phyloP scores from a whole-genome alignment of 2,888 invertebrate species.

The Sinopyrophorus schimmeli region DNA sequence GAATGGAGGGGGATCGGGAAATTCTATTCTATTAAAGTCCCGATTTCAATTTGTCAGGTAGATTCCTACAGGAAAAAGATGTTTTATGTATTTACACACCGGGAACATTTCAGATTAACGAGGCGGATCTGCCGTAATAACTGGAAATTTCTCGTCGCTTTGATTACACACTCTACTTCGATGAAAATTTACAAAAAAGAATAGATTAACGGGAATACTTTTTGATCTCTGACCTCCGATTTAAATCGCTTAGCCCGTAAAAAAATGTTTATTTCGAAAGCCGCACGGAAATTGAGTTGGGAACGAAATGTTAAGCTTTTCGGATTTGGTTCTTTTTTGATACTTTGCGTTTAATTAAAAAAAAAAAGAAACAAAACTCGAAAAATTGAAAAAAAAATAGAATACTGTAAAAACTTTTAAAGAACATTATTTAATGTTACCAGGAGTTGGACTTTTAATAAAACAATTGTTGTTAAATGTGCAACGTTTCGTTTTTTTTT shows the following conservation, averaged over 20 bases:
- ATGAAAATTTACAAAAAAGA: constrained; percentile 1
- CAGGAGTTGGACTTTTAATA: too few relatives aligned
- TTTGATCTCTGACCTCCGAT: too few relatives aligned
- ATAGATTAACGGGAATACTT: too few relatives aligned
- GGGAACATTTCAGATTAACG: constrained; percentile 15
- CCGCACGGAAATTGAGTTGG: too few relatives aligned
- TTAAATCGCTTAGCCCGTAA: too few relatives aligned
- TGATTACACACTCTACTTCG: constrained; percentile 3
- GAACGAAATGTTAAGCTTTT: too few relatives aligned
- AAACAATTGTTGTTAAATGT: too few relatives aligned
- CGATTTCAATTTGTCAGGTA: constrained; percentile 15
- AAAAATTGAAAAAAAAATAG: not conserved
- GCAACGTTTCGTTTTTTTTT: too few relatives aligned
- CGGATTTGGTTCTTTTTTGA: too few relatives aligned
- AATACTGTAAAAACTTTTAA: not conserved
- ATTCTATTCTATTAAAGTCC: constrained; percentile 10
- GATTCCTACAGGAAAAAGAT: constrained; percentile 8
- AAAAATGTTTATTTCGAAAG: too few relatives aligned
- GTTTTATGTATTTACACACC: constrained; percentile 16
- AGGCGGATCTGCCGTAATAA: constrained; percentile 12
- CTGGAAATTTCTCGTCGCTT: constrained; percentile 7
- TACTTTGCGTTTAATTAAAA: too few relatives aligned
- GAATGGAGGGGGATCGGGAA: constrained; percentile 8
- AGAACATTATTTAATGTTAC: not conserved
- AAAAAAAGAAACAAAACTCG: not conserved